phyloP scores from a whole-genome alignment of 2,797 vertebrate genomes.

The Hyperoplus lanceolatus region DNA sequence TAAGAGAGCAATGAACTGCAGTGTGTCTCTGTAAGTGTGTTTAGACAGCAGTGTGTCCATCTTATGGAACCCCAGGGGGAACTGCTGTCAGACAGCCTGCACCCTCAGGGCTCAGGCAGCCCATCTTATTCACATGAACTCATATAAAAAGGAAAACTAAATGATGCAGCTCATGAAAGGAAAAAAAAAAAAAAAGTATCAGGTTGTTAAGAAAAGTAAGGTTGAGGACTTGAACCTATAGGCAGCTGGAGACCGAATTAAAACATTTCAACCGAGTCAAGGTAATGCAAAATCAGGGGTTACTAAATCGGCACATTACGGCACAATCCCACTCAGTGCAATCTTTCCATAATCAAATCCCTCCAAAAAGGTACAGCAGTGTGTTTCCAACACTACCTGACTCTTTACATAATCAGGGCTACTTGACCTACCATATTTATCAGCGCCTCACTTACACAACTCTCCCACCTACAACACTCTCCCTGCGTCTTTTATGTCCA shows the following conservation, averaged over 20 bases:
- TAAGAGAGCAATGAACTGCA: conserved; percentile 5
- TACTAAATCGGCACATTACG: conserved; percentile 43
- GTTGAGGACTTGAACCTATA: conserved; percentile 16
- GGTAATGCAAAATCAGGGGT: conserved; percentile 12
- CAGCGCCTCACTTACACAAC: conserved; percentile 82
- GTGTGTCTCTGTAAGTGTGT: conserved; percentile 29
- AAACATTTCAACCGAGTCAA: not conserved
- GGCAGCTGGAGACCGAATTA: not conserved
- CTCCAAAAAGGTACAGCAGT: conserved; percentile 62
- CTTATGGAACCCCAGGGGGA: conserved; percentile 43
- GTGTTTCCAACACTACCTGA: conserved; percentile 62
- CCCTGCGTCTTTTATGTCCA: conserved; percentile 70
- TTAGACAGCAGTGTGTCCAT: conserved; percentile 44
- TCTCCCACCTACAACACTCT: conserved; percentile 79
- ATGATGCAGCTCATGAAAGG: conserved; percentile 39
- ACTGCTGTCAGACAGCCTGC: conserved; percentile 51
- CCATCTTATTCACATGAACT: conserved; percentile 57
- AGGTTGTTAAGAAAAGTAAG: conserved; percentile 19
- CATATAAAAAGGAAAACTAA: conserved; percentile 55
- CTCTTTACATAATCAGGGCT: conserved; percentile 78
- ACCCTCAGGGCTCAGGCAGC: conserved; percentile 49
- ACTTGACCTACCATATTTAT: conserved; percentile 74
- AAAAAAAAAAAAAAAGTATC: conserved; percentile 6
- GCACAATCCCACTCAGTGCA: conserved; percentile 39
- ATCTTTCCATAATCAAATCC: conserved; percentile 56